Conservation (phyloP, 2,113 vertebrate species). For the Sclerurus mexicanus region DNA sequence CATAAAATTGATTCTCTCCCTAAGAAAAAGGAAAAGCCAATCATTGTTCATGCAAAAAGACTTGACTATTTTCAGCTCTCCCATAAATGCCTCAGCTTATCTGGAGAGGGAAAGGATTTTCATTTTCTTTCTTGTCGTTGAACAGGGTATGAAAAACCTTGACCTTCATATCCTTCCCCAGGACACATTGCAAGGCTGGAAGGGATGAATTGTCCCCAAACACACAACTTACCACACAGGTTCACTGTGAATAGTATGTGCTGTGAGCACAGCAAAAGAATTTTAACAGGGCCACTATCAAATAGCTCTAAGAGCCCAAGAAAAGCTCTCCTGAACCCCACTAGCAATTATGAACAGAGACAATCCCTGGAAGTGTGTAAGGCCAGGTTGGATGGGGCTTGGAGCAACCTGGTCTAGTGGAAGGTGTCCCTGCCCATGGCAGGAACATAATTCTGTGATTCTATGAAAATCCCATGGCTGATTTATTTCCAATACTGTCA, state of each 20-base stretch:
- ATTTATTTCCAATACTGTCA: background rate
- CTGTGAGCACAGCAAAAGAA: background rate
- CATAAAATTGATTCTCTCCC: background rate
- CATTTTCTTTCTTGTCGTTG: background rate
- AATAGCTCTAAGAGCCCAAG: background rate
- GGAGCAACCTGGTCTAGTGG: background rate
- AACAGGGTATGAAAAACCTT: background rate
- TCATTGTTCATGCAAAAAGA: background rate
- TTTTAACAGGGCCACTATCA: background rate
- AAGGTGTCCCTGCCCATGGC: background rate
- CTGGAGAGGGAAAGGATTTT: background rate
- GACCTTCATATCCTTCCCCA: background rate
- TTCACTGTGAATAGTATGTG: background rate
- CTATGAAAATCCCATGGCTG: background rate
- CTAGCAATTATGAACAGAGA: fast-evolving
- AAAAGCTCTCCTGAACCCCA: background rate
- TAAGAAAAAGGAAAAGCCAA: background rate
- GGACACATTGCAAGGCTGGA: background rate
- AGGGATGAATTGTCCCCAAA: background rate
- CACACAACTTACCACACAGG: fast-evolving
- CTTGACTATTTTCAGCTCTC: background rate
- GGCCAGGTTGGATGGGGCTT: background rate
- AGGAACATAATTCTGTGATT: background rate
- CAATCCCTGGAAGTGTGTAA: background rate
- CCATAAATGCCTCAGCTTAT: background rate